Evolutionary conservation across 2,888 invertebrate species (phyloP).

Genomic region (Pasiphila rectangulata): DNA sequence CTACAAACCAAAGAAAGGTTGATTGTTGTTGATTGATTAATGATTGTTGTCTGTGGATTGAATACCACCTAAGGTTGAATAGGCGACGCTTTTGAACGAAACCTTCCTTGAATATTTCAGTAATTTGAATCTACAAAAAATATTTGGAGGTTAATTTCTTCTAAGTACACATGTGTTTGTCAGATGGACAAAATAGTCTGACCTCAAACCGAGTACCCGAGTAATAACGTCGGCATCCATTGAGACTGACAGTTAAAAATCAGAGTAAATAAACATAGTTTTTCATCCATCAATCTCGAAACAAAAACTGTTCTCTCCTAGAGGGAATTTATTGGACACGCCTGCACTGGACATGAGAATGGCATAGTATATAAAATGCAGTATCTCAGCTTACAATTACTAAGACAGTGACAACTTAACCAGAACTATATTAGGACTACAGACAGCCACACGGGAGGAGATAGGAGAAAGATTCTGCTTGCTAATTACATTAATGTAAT

Average conservation of each 20-base stretch:
- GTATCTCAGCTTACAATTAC: not conserved
- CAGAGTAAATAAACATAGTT: slow-evolving; percentile 30
- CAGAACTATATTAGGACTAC: no score
- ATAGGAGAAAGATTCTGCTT: no score
- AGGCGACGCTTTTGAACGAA: no score
- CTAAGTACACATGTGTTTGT: no score
- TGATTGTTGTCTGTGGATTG: no score
- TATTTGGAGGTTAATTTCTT: no score
- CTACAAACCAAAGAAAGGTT: not conserved
- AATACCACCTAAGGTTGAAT: no score
- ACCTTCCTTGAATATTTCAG: no score
- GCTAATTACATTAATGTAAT: no score
- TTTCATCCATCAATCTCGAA: slow-evolving; percentile 32
- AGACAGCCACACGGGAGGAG: no score
- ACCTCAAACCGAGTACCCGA: not conserved
- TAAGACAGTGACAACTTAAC: not conserved
- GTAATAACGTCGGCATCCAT: slow-evolving; percentile 11
- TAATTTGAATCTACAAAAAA: no score
- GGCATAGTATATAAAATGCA: slow-evolving; percentile 14
- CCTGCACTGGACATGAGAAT: slow-evolving; percentile 24
- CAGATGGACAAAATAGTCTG: not conserved
- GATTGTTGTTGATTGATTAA: not conserved
- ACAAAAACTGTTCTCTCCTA: slow-evolving; percentile 31
- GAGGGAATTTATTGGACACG: slow-evolving; percentile 32
- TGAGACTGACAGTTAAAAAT: slow-evolving; percentile 16